A percentile compares a stretch with the other conserved stretches of the same genome.
Evolutionary conservation across 2,797 vertebrate genomes (phyloP).

Genomic region (Helostoma temminkii): DNA sequence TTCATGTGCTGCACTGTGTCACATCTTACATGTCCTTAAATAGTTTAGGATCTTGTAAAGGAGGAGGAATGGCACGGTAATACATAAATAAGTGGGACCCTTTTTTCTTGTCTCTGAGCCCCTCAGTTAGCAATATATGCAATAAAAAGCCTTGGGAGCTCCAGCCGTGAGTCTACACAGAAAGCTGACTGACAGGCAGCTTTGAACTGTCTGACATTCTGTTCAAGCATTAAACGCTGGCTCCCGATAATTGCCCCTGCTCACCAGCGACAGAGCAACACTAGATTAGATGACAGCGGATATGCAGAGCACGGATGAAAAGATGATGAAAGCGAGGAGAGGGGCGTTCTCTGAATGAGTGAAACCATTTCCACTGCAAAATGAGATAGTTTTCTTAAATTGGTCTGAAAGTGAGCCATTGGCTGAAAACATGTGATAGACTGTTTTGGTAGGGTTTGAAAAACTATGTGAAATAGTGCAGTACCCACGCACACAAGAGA

Average conservation of each 20-base stretch:
- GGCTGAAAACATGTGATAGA: conserved; percentile 53
- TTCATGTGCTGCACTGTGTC: not conserved
- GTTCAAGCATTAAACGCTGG: conserved; percentile 68
- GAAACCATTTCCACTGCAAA: conserved; percentile 54
- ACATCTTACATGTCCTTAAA: not conserved
- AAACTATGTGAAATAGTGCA: conserved; percentile 38
- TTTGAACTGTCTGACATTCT: conserved; percentile 78
- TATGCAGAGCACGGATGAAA: conserved; percentile 72
- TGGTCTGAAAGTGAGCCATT: conserved; percentile 62
- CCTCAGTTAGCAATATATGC: conserved; percentile 45
- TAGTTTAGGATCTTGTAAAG: conserved; percentile 28
- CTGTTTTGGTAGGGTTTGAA: conserved; percentile 52
- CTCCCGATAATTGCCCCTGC: conserved; percentile 77
- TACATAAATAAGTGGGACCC: conserved; percentile 52
- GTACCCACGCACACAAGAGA: conserved; percentile 64
- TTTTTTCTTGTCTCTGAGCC: conserved; percentile 60
- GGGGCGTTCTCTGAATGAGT: conserved; percentile 48
- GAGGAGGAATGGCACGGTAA: conserved; percentile 33
- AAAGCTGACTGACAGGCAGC: conserved; percentile 75
- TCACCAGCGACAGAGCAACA: conserved; percentile 67
- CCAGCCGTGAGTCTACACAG: conserved; percentile 54
- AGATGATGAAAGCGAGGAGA: conserved; percentile 64
- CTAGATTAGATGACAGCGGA: conserved; percentile 74
- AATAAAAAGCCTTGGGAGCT: conserved; percentile 59
- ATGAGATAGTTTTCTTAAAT: conserved; percentile 69